A percentile compares a stretch with the other conserved stretches of the same genome.
These are phyloP conservation scores for Hassar affinis DNA, from an alignment of 2,113 vertebrate species.

Conservation along the genomic window DNA sequence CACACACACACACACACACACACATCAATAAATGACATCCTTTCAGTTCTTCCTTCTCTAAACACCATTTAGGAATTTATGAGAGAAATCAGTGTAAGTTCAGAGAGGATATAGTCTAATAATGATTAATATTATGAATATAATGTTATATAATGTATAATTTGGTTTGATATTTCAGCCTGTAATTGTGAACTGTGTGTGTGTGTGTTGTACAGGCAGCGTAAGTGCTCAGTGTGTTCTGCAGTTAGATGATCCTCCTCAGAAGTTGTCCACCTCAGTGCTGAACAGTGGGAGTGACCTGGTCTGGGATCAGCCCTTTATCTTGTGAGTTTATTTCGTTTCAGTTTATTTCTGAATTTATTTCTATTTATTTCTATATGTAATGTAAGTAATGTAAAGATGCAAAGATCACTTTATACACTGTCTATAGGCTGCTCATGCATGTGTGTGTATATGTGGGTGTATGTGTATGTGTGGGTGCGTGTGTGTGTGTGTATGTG, in stretches of 20 bases:
- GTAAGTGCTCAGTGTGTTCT: constrained; percentile 73
- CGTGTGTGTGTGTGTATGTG: no score
- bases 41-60: constrained; percentile 8
- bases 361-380: no score
- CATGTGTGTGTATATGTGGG: no score
- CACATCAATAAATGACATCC: background rate
- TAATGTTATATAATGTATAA: no score
- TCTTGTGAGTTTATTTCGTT: constrained; percentile 80
- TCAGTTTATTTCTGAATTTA: no score
- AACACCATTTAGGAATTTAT: background rate
- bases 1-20: constrained; percentile 25
- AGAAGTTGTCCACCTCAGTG: constrained; percentile 79
- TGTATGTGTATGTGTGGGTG: no score
- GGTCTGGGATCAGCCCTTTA: constrained; percentile 88
- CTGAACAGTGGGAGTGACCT: constrained; percentile 70
- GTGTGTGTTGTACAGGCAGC: constrained; percentile 69
- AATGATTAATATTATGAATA: background rate
- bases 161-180: no score
- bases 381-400: no score
- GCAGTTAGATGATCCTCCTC: constrained; percentile 84
- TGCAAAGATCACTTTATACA: no score
- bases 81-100: background rate
- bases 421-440: no score
- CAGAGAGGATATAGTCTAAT: background rate
- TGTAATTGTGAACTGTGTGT: background rate